Base-by-base conservation (phyloP, 2,888 invertebrate species). In the Papilio elwesi region DNA sequence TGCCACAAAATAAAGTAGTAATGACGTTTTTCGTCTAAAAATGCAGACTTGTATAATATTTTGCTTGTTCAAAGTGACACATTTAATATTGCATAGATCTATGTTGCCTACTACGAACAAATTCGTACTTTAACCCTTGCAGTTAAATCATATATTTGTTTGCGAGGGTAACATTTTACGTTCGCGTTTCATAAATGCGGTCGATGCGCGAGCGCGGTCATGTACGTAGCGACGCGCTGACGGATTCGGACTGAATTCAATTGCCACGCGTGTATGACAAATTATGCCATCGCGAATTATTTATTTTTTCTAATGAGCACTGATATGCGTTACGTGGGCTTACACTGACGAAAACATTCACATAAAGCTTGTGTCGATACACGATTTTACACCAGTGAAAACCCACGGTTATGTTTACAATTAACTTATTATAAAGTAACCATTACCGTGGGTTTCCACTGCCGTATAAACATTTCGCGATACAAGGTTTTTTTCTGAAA, bases 221-320 rank as follows among this genome's bases (percentile, higher is more conserved):
- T 78, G 82, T 84, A 81, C 77, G 80, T 73, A 79, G 77, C 80
- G 77, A 57, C 79, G 80, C 83, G 83, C 76, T 78, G 83, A 79
- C 79, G 78, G 74, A 70, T 78, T 75, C 77, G 74, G 77, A 85
- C 85, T 85, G 79, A 75, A 69, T 68, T 68, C 65, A 76, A 74
- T 77, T 75, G 78, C 72, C 70, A 74, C 74, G 59, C 74, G 65
- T 63, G 67, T 71, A 52, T 67, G 53, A 57, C 75, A 78, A 75
- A 70, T 72, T 70, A 74, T 53, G 62, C 62, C 13, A 53, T 53
- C n/a, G 67, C 57, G 73, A 49, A 62, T 53, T 66, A 69, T 48
- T 66, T 73, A n/a, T 70, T 59, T 69, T 64, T 57, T 49, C n/a
- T 65, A 66, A 72, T 72, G 15, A 47, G 8, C 11, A 43, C 10